Conservation (phyloP, 2,797 vertebrate species). For the Spea hammondii region DNA sequence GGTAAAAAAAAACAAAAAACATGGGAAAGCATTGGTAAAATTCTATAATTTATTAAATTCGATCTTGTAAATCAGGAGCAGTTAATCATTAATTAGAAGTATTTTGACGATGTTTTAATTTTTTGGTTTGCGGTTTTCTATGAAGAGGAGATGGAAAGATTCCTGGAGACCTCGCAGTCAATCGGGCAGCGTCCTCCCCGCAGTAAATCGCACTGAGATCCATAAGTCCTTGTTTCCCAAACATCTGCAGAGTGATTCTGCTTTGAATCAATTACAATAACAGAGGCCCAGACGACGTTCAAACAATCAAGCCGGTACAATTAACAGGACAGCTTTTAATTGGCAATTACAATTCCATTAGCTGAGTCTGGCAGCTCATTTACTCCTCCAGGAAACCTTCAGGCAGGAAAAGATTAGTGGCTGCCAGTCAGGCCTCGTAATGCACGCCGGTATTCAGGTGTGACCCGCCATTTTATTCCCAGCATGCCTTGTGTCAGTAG, state of each 20-base stretch:
- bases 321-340: conserved; percentile 66
- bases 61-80: too few species aligned
- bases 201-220: conserved; percentile 19
- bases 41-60: too few species aligned
- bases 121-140: too few species aligned
- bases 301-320: conserved; percentile 57
- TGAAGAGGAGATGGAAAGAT: not conserved
- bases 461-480: conserved; percentile 40
- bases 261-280: conserved; percentile 42
- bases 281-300: conserved; percentile 34
- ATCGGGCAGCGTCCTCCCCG: not conserved
- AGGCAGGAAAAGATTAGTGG: conserved; percentile 57
- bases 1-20: too few species aligned
- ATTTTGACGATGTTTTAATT: too few species aligned
- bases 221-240: not conserved
- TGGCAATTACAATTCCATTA: conserved; percentile 67
- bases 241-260: conserved; percentile 12
- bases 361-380: conserved; percentile 60
- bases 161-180: not conserved
- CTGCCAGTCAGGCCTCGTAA: not conserved
- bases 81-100: too few species aligned
- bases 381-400: conserved; percentile 57
- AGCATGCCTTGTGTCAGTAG: not conserved
- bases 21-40: too few species aligned
- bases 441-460: accelerated